Percentiles rank a stretch among this genome's conserved stretches.
phyloP scores from a whole-genome alignment of 2,113 vertebrate species.

The Cervus canadensis region DNA sequence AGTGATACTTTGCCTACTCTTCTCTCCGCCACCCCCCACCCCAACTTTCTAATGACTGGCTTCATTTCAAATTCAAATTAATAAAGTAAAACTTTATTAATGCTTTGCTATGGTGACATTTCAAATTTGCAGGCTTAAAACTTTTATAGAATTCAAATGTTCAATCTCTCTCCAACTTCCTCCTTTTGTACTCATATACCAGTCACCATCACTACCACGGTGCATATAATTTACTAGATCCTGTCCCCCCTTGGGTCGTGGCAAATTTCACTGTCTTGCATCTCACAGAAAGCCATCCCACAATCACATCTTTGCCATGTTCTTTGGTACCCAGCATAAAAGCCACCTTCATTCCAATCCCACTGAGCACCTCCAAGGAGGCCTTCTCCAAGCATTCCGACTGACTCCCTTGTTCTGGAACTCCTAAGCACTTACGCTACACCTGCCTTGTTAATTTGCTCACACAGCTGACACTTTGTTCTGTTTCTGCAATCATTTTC shows the following conservation, averaged over 20 bases:
- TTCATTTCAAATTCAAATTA: neutral
- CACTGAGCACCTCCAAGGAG: neutral
- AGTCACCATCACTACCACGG: neutral
- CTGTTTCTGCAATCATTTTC: neutral
- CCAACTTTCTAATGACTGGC: neutral
- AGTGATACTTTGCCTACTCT: neutral
- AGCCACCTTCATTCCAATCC: neutral
- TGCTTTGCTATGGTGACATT: neutral
- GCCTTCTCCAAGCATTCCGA: neutral
- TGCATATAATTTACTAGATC: neutral
- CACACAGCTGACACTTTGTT: neutral
- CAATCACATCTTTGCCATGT: neutral
- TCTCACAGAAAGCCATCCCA: neutral
- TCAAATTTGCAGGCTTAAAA: neutral
- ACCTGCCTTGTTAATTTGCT: neutral
- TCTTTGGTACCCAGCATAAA: neutral
- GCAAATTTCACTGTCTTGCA: neutral
- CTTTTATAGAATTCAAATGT: neutral
- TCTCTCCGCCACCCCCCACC: fast-evolving
- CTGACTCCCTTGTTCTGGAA: neutral
- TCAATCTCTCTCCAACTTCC: neutral
- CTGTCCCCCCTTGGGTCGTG: neutral
- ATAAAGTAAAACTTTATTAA: neutral
- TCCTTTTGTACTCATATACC: neutral
- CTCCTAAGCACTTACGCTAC: neutral